Conservation (phyloP, 2,888 invertebrate species). For the Drosophila nr. medialis region DNA sequence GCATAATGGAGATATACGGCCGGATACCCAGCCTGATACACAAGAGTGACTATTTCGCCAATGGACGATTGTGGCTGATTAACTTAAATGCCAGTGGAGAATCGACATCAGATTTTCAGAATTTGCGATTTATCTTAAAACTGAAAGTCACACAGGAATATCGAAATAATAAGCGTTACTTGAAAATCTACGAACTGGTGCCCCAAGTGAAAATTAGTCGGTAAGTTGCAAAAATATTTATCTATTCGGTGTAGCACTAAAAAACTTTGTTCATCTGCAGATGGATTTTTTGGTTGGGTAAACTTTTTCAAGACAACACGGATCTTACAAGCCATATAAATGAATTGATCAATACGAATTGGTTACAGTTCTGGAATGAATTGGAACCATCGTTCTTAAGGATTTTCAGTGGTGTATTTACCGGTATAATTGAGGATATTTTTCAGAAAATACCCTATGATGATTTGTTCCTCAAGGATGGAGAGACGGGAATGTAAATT, state of each 20-base stretch:
- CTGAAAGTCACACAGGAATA: conserved; percentile 49
- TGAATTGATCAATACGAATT: conserved; percentile 43
- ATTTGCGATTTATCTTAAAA: conserved; percentile 49
- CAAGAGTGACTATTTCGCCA: conserved; percentile 30
- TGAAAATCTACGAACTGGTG: conserved; percentile 48
- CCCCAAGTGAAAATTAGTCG: conserved; percentile 43
- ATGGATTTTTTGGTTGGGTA: conserved; percentile 50
- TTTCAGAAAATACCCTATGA: conserved; percentile 52
- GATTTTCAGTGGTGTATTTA: conserved; percentile 36
- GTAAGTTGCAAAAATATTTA: conserved; percentile 28
- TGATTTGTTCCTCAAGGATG: conserved; percentile 51
- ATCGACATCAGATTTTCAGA: conserved; percentile 50
- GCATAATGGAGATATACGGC: conserved; percentile 56
- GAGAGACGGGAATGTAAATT: conserved; percentile 24
- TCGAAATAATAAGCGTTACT: conserved; percentile 49
- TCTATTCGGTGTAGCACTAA: neutral
- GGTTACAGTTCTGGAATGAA: conserved; percentile 62
- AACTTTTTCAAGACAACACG: conserved; percentile 46
- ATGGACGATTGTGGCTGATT: conserved; percentile 31
- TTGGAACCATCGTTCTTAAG: conserved; percentile 42
- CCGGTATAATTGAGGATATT: conserved; percentile 26
- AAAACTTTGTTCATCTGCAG: conserved; percentile 23
- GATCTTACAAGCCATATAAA: conserved; percentile 48
- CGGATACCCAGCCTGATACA: conserved; percentile 50
- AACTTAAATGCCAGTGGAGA: conserved; percentile 36